Evolutionary conservation across 1,140 invertebrate genomes (phyloP).

Genomic region (Andrena cerasifolii): DNA sequence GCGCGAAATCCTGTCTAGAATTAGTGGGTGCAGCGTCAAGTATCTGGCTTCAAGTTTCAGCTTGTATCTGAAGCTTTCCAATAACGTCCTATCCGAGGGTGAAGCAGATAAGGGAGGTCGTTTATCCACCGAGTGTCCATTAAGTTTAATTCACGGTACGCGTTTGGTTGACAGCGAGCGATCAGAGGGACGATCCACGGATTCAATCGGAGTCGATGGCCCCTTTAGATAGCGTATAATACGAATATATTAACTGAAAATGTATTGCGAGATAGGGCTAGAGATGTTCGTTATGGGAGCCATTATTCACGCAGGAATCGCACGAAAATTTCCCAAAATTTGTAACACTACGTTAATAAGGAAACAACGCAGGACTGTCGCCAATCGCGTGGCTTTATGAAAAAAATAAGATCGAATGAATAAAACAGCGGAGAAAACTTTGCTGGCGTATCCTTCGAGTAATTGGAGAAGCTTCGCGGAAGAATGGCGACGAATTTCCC

Average conservation of each 20-base stretch:
- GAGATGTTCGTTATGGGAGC: no score
- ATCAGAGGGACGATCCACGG: background rate
- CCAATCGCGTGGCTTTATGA: background rate
- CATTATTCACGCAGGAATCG: no score
- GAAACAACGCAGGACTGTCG: no score
- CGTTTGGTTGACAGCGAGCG: background rate
- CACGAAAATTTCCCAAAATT: no score
- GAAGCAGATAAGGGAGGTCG: conserved; percentile 14
- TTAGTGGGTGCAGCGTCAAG: background rate
- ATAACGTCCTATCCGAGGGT: background rate
- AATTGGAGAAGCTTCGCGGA: no score
- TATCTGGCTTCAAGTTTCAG: background rate
- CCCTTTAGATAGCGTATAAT: background rate
- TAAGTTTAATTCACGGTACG: conserved; percentile 11
- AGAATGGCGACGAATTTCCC: background rate
- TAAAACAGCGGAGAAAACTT: background rate
- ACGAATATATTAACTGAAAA: background rate
- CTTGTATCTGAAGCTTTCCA: background rate
- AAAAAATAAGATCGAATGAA: background rate
- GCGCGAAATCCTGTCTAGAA: background rate
- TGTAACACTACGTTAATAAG: no score
- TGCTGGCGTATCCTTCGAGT: background rate
- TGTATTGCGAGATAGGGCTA: no score
- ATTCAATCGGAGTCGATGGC: background rate
- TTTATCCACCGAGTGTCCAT: conserved; percentile 6